Conservation (phyloP, 2,888 invertebrate species). For the Drosophila stalkeri region DNA sequence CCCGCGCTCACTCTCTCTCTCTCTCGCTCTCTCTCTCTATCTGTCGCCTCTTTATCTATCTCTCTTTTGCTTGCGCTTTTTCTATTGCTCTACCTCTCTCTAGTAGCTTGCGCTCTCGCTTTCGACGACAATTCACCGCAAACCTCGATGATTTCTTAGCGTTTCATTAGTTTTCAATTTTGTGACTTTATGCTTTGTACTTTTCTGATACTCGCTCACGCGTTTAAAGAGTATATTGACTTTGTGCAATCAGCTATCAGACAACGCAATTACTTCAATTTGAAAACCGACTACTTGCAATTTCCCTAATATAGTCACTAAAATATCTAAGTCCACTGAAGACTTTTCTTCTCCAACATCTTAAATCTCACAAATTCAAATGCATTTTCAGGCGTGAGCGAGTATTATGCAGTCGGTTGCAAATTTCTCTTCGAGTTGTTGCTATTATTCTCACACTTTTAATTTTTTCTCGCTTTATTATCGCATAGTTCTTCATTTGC, state of each 20-base stretch:
- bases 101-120: slow-evolving; percentile 62
- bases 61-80: neutral
- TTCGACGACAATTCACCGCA: slow-evolving; percentile 55
- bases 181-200: slow-evolving; percentile 18
- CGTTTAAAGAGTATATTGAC: neutral
- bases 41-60: slow-evolving; percentile 15
- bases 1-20: slow-evolving; percentile 25
- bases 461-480: slow-evolving; percentile 45
- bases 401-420: neutral
- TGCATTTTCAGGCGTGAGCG: neutral
- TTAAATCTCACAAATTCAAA: neutral
- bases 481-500: slow-evolving; percentile 47
- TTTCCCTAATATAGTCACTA: neutral
- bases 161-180: slow-evolving; percentile 53
- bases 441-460: slow-evolving; percentile 21
- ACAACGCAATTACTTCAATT: neutral
- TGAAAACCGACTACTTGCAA: neutral
- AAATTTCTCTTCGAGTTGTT: slow-evolving; percentile 12
- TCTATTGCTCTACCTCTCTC: slow-evolving; percentile 18
- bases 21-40: slow-evolving; percentile 1
- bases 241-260: neutral
- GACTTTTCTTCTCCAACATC: neutral
- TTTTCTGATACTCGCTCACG: slow-evolving; percentile 10
- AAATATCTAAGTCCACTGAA: neutral
- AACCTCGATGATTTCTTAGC: slow-evolving; percentile 60